Conservation (phyloP, 2,797 vertebrate genomes). For the Schizothorax lantsangensis region DNA sequence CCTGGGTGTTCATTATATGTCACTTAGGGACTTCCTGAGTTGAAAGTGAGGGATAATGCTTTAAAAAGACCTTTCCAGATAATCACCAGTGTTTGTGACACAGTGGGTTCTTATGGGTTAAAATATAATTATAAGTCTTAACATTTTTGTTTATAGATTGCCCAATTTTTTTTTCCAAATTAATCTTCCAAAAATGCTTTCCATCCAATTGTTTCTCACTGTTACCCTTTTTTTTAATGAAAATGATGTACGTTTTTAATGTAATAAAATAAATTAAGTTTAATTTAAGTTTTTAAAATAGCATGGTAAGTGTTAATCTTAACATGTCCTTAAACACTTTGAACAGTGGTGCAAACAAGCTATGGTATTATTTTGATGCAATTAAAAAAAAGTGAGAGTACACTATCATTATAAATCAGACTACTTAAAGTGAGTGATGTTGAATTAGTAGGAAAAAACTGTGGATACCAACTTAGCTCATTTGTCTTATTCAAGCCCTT, state of each 20-base stretch:
- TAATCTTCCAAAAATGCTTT: neutral
- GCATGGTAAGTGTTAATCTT: neutral
- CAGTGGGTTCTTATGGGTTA: no score
- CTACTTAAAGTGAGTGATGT: neutral
- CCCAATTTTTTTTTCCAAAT: neutral
- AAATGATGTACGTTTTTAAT: neutral
- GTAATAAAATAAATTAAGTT: neutral
- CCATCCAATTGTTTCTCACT: neutral
- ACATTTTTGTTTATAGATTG: no score
- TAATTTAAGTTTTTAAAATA: neutral
- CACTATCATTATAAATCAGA: neutral
- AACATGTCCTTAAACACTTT: neutral
- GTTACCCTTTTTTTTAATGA: neutral
- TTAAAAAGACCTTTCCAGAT: no score
- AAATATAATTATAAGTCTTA: no score
- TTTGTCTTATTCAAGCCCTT: neutral
- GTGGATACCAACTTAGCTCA: neutral
- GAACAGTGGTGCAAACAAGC: slow-evolving; percentile 22
- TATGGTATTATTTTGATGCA: slow-evolving; percentile 14
- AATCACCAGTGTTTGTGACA: no score
- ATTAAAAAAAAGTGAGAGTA: neutral
- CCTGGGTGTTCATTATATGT: no score
- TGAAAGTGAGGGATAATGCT: no score
- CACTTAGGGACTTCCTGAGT: no score
- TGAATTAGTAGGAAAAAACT: neutral